Evolutionary conservation across 2,797 vertebrate genomes (phyloP).

Genomic region (Sebastes hubbsi): DNA sequence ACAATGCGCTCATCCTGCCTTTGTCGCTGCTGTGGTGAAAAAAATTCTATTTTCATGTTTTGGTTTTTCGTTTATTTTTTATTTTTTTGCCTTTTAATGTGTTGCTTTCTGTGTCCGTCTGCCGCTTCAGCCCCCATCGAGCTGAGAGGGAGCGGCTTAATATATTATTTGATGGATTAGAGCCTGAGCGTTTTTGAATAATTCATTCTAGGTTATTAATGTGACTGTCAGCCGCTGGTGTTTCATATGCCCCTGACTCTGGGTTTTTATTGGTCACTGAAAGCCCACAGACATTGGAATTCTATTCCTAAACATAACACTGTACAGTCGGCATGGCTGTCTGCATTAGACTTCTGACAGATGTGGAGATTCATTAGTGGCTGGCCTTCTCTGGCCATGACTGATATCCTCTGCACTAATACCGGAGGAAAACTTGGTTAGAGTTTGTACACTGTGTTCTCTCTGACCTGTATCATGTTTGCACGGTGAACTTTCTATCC

Average conservation of each 20-base stretch:
- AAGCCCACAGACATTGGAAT: conserved; percentile 69
- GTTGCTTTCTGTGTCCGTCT: conserved; percentile 67
- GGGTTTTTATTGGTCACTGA: conserved; percentile 74
- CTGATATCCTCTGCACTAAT: conserved; percentile 25
- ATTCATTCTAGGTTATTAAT: conserved; percentile 82
- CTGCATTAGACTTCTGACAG: conserved; percentile 50
- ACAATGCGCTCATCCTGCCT: conserved; percentile 33
- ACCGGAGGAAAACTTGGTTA: neutral
- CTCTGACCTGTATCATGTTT: conserved; percentile 10
- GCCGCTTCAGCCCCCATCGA: conserved; percentile 57
- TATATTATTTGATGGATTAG: conserved; percentile 83
- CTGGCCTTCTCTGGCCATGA: conserved; percentile 26
- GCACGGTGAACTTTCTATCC: neutral
- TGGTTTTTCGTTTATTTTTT: conserved; percentile 31
- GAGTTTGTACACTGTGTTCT: conserved; percentile 7
- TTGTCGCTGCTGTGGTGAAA: conserved; percentile 7
- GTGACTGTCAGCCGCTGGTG: conserved; percentile 78
- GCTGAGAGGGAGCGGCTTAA: conserved; percentile 72
- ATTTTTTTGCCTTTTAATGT: conserved; percentile 47
- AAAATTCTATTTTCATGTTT: conserved; percentile 54
- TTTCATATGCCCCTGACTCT: conserved; percentile 73
- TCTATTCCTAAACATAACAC: conserved; percentile 66
- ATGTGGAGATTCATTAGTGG: conserved; percentile 58
- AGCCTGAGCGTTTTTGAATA: conserved; percentile 81
- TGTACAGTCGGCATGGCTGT: conserved; percentile 47